phyloP scores from a whole-genome alignment of 2,113 vertebrate species.

The Apodemus sylvaticus region DNA sequence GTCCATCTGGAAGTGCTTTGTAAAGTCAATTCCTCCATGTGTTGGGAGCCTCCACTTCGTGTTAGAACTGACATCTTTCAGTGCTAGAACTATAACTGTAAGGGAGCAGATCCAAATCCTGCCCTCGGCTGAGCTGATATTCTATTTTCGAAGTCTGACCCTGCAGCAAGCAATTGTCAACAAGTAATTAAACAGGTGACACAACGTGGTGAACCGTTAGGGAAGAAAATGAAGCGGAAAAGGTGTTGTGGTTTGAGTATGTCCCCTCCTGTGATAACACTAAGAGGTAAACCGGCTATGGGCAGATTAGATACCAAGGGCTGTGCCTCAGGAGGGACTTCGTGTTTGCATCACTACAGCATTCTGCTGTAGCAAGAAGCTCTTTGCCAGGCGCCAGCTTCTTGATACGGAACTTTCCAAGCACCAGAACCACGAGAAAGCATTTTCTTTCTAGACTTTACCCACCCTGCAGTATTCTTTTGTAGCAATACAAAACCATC shows the following conservation, averaged over 20 bases:
- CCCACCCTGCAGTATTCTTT: background rate
- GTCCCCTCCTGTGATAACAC: background rate
- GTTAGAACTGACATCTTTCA: background rate
- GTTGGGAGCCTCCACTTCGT: background rate
- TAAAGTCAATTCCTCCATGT: background rate
- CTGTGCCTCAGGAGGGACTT: background rate
- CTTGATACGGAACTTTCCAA: background rate
- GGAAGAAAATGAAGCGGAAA: background rate
- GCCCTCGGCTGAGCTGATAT: background rate
- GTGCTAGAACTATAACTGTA: background rate
- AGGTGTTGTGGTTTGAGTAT: background rate
- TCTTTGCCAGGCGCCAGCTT: too few species aligned
- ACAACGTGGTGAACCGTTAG: background rate
- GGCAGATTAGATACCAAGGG: background rate
- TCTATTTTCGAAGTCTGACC: background rate
- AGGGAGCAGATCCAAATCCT: background rate
- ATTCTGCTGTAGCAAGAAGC: background rate
- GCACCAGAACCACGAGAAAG: background rate
- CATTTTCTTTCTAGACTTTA: background rate
- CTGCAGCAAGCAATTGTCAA: background rate
- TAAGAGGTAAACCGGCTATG: background rate
- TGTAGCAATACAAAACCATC: background rate
- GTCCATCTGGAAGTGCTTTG: background rate
- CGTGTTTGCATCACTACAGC: background rate
- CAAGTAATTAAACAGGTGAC: too few species aligned